These are phyloP conservation scores for Cephus nigrinus DNA, from an alignment of 2,888 invertebrate genomes.

Conservation along the genomic window DNA sequence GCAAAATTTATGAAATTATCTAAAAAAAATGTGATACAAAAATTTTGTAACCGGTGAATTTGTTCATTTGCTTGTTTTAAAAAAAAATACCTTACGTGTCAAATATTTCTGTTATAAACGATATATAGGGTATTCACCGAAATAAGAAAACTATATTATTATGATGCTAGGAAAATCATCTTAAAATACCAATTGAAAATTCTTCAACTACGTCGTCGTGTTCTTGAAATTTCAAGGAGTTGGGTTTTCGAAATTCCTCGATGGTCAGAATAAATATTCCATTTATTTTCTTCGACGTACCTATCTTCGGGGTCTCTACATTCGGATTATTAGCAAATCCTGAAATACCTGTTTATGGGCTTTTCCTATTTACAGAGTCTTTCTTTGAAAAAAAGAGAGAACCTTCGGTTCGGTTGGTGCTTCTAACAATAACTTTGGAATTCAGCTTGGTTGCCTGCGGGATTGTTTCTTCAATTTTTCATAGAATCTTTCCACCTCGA, in stretches of 20 bases:
- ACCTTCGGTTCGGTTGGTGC: neutral
- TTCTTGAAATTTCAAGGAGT: neutral
- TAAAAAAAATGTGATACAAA: no score
- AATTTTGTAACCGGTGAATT: no score
- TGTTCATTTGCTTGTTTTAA: no score
- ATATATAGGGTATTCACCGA: no score
- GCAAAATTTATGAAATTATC: no score
- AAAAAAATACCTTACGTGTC: no score
- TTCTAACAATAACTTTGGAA: neutral
- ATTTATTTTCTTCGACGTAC: neutral
- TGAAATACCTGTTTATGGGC: neutral
- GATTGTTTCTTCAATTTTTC: neutral
- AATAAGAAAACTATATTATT: no score
- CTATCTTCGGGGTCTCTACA: neutral
- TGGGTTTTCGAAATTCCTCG: neutral
- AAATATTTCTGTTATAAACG: no score
- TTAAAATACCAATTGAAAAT: neutral
- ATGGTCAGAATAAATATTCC: neutral
- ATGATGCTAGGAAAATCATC: no score
- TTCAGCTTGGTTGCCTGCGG: neutral
- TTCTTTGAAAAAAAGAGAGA: neutral
- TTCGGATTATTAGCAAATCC: neutral
- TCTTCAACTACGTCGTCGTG: neutral
- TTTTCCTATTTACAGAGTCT: neutral
- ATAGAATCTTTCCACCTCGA: neutral